Conservation (phyloP, 2,113 vertebrate genomes). For the Drymodes brunneopygia region DNA sequence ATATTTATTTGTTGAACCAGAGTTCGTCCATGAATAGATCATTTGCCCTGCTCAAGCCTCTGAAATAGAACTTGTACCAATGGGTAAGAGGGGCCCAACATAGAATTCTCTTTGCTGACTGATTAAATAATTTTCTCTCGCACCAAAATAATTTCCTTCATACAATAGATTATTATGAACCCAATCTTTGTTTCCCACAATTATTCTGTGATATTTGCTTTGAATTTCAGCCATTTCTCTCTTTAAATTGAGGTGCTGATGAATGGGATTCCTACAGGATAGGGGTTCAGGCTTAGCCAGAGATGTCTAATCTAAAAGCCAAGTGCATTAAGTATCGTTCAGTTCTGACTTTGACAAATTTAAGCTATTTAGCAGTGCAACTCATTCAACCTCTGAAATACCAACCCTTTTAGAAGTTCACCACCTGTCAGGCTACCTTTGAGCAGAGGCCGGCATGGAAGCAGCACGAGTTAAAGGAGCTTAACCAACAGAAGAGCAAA, state of each 20-base stretch:
- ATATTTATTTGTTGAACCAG: not conserved
- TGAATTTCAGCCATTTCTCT: not conserved
- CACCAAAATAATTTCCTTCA: not conserved
- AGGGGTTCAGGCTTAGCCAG: not conserved
- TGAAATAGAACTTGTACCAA: not conserved
- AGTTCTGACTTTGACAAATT: not conserved
- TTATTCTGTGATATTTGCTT: not conserved
- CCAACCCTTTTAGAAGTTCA: not conserved
- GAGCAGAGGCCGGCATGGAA: not conserved
- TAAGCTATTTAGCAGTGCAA: not conserved
- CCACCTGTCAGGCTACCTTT: not conserved
- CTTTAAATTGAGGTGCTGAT: not conserved
- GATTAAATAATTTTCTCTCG: not conserved
- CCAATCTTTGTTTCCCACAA: not conserved
- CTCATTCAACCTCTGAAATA: not conserved
- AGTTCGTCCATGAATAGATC: not conserved
- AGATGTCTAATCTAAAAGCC: not conserved
- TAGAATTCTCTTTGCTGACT: not conserved
- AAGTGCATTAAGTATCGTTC: not conserved
- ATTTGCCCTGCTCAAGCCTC: not conserved
- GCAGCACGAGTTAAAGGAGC: slow-evolving; percentile 16
- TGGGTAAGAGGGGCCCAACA: not conserved
- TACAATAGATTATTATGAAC: not conserved
- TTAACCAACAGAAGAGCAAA: slow-evolving; percentile 37
- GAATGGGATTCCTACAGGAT: not conserved